Base-by-base conservation (phyloP, 2,888 invertebrate species). In the Pristionchus fissidentatus region DNA sequence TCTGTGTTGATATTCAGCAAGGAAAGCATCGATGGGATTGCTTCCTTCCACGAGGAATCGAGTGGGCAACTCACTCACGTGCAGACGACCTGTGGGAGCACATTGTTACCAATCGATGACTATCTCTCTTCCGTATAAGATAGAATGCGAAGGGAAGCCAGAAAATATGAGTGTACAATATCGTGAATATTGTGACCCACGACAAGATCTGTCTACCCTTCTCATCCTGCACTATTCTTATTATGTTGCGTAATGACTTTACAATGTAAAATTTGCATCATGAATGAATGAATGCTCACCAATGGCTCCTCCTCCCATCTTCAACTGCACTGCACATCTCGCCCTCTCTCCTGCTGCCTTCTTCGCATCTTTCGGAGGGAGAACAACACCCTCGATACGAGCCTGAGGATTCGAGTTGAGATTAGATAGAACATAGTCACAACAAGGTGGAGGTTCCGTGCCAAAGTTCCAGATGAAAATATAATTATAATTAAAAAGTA, bases 41-140 rank as follows among this genome's bases (percentile, higher is more conserved):
- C 84, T 73, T 8, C 78, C 52, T 26, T 46, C 60, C 0, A 84
- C 80, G 29, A 85, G 60, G 62, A 85, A 70, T 32, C 84, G 70
- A 8, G 55, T 19, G 0, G 88, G 87, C 29, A 89, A 60, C 66
- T 89, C 88, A 1, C 86, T 87, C 5, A 86, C 83, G 83, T 89
- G 88, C 46, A 89, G 84, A 43, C 87, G 85, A 82, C 88, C 85
- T 81, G 79, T n/a, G 41, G 22, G 3, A n/a, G 10, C 19, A 7
- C 3, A 43, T 73, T 19, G n/a, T 43, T n/a, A 32, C 0, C 32
- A 29, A 55, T 60, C 26, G 10, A 22, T 22, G 0, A n/a, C n/a
- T n/a, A n/a, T n/a, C 49, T 15, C 49, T 15, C 49, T 15, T 49
- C 49, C 19, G 19, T 49, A 49, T 49, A 19, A 10, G 49, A 49